Percentiles rank a stretch among this genome's conserved stretches.
These are phyloP conservation scores for Pristionchus maxplancki DNA, from an alignment of 2,888 invertebrate genomes.

Conservation along the genomic window DNA sequence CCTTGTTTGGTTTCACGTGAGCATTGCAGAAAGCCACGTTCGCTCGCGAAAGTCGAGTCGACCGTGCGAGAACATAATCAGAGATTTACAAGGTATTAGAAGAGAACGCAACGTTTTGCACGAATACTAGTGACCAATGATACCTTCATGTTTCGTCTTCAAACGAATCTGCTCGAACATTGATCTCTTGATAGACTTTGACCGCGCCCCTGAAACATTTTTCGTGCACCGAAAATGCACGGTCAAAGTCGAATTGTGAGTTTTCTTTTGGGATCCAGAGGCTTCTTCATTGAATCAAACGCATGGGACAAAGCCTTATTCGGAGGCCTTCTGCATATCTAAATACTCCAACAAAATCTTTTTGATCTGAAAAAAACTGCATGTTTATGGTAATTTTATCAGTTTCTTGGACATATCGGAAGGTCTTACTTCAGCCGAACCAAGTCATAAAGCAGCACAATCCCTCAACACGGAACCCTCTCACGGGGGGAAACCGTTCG, in stretches of 20 bases:
- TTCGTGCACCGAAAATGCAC: background rate
- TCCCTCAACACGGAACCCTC: background rate
- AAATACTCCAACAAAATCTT: too few species aligned
- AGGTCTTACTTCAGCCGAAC: background rate
- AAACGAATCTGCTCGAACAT: background rate
- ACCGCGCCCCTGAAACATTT: background rate
- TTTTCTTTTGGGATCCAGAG: background rate
- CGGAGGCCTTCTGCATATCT: background rate
- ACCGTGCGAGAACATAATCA: background rate
- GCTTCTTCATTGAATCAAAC: too few species aligned
- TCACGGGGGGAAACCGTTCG: background rate
- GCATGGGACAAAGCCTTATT: background rate
- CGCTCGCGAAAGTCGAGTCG: background rate
- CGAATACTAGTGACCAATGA: background rate
- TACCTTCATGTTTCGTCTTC: background rate
- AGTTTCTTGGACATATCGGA: too few species aligned
- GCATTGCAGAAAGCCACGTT: background rate
- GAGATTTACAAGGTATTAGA: background rate
- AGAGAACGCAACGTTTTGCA: background rate
- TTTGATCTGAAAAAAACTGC: too few species aligned
- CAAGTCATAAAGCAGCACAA: background rate
- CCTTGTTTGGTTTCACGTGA: background rate
- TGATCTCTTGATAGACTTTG: background rate
- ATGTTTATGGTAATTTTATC: too few species aligned
- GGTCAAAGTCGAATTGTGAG: background rate